Base-by-base conservation (phyloP, 2,888 invertebrate species). In the Cacoxenus indagator region DNA sequence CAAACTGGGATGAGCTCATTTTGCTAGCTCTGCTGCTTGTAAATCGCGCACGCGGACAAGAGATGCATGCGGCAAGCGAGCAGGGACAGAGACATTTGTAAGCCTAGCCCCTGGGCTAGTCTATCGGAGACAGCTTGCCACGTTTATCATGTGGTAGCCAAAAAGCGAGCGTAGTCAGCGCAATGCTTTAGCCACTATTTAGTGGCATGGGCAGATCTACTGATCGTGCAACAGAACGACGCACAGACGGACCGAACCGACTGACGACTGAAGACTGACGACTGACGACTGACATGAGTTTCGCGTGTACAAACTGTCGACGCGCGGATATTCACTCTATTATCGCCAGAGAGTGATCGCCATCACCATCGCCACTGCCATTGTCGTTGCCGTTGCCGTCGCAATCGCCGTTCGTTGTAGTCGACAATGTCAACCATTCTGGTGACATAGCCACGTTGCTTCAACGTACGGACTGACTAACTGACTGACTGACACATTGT, bases 401-500 rank as follows among this genome's bases (percentile, higher is more conserved):
- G 51, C 27, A 26, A 29, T 48, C 19, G 64, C 51, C 29, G 64
- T 27, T 17, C 31, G 17, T 26, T 9, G 27, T 64, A 3, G 4
- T 29, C 46, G 26, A 17, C 55, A 54, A 72, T 72, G 75, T 78
- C 73, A 73, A 75, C 83, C 78, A 82, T 82, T 76, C 80, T 75
- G 82, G 71, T 79, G 80, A 81, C 84, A 81, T 81, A 77, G 74
- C 80, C 80, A 83, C 79, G 74, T 72, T 70, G 71, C 73, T 65
- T 26, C 71, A 68, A 72, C 26, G n/a, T 14, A 27, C 22, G 4
- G 57, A 27, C 29, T 11, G 14, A 11, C 27, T 8, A 14, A 55
- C 27, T 9, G 27, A 26, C 22, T 29, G 61, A 1, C 64, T 65
- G 67, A 22, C 59, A 67, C 19, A n/a, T 43, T 5, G 4, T n/a